Percentiles rank a stretch among this genome's conserved stretches.
These are phyloP conservation scores for Neoitamus cyanurus DNA, from an alignment of 2,888 invertebrate genomes.

Conservation along the genomic window DNA sequence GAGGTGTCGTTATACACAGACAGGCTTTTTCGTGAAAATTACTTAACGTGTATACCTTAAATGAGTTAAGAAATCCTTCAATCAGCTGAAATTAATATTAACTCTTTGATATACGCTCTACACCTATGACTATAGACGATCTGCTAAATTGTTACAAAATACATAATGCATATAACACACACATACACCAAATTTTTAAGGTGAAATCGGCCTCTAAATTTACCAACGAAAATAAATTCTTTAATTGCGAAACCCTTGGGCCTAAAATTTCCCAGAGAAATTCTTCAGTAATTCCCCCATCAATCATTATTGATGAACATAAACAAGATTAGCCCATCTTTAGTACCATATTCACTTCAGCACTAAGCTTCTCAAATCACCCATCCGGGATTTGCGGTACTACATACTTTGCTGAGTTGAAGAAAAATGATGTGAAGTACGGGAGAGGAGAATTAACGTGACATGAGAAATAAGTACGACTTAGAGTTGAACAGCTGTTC, in stretches of 20 bases:
- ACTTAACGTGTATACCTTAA: no score
- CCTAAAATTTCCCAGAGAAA: neutral
- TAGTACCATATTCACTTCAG: neutral
- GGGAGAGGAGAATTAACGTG: neutral
- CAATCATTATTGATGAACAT: neutral
- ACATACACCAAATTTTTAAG: neutral
- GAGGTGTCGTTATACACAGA: no score
- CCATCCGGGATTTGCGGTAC: neutral
- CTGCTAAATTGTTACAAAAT: no score
- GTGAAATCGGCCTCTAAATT: no score
- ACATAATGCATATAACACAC: neutral
- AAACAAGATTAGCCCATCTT: neutral
- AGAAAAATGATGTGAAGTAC: neutral
- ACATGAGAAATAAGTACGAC: neutral
- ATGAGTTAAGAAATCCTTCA: neutral
- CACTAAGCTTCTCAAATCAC: neutral
- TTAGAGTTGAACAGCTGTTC: neutral
- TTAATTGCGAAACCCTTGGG: neutral
- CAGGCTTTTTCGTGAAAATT: no score
- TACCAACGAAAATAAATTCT: neutral
- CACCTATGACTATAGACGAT: neutral
- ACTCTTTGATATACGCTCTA: neutral
- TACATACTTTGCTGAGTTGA: neutral
- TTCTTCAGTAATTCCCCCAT: neutral
- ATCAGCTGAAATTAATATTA: neutral